These are phyloP conservation scores for Trachymyrmex septentrionalis DNA, from an alignment of 1,140 invertebrate species.

Conservation along the genomic window DNA sequence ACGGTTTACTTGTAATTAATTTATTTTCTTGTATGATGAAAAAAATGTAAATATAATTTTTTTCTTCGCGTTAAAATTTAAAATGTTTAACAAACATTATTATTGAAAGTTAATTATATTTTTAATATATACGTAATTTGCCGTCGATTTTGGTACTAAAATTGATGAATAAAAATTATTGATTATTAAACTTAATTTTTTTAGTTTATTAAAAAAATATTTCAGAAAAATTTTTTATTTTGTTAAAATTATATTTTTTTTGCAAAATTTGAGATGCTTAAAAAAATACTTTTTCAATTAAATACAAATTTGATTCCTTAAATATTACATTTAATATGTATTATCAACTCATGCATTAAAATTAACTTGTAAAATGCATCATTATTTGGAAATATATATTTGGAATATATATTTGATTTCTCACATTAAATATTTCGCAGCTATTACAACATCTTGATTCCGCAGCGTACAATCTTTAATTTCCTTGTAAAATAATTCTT, in stretches of 20 bases:
- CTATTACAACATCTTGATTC: not conserved
- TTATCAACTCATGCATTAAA: not conserved
- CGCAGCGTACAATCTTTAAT: not conserved
- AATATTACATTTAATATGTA: not conserved
- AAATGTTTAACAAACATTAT: not conserved
- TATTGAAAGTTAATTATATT: not conserved
- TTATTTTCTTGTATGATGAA: not conserved
- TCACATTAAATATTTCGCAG: not conserved
- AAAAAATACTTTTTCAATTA: not conserved
- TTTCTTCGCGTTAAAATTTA: not conserved
- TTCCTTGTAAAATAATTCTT: not conserved
- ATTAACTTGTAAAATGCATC: slow-evolving; percentile 1
- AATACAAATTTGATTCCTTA: not conserved
- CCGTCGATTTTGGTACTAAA: not conserved
- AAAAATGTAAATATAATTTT: not conserved
- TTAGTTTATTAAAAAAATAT: not conserved
- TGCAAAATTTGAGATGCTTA: too few species aligned
- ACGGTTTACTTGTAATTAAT: not conserved
- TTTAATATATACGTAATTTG: not conserved
- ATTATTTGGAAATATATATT: not conserved
- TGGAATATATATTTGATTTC: too few species aligned
- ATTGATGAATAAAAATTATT: not conserved
- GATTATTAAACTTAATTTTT: not conserved
- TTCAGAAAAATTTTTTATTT: not conserved
- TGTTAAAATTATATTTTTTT: not conserved